phyloP scores from a whole-genome alignment of 2,113 vertebrate species.

The Irena cyanogastra region DNA sequence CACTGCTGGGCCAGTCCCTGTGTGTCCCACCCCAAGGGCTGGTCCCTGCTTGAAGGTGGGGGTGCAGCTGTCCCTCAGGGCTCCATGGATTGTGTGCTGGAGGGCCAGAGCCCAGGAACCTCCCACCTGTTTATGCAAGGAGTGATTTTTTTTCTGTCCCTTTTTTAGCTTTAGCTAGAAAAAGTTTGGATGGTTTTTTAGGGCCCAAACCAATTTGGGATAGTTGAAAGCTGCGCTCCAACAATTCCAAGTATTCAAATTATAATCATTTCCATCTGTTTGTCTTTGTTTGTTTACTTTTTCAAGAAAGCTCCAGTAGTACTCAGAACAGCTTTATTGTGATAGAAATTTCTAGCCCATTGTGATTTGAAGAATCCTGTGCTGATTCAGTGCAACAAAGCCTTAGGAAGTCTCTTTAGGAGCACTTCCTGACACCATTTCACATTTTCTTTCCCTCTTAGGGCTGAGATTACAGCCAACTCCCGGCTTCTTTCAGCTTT shows the following conservation, averaged over 20 bases:
- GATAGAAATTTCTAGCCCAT: not conserved
- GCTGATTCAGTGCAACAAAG: not conserved
- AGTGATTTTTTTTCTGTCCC: rapidly evolving
- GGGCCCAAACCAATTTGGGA: not conserved
- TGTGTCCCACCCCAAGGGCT: rapidly evolving
- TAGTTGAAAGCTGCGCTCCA: not conserved
- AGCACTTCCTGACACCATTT: not conserved
- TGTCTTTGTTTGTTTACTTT: not conserved
- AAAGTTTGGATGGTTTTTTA: not conserved
- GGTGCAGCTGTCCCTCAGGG: not conserved
- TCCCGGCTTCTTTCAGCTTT: not conserved
- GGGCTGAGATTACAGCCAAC: rapidly evolving
- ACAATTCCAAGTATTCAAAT: not conserved
- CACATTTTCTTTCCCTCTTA: not conserved
- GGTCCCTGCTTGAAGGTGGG: not conserved
- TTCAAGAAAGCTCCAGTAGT: not conserved
- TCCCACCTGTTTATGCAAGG: not conserved
- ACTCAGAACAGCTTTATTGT: not conserved
- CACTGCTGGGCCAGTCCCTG: not conserved
- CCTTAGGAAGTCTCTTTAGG: not conserved
- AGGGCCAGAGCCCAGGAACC: not conserved
- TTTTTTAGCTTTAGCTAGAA: not conserved
- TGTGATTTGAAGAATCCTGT: not conserved
- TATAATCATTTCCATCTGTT: constrained; percentile 29
- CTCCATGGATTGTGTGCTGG: not conserved